phyloP scores from a whole-genome alignment of 2,888 invertebrate genomes.

The Caenorhabditis japonica region DNA sequence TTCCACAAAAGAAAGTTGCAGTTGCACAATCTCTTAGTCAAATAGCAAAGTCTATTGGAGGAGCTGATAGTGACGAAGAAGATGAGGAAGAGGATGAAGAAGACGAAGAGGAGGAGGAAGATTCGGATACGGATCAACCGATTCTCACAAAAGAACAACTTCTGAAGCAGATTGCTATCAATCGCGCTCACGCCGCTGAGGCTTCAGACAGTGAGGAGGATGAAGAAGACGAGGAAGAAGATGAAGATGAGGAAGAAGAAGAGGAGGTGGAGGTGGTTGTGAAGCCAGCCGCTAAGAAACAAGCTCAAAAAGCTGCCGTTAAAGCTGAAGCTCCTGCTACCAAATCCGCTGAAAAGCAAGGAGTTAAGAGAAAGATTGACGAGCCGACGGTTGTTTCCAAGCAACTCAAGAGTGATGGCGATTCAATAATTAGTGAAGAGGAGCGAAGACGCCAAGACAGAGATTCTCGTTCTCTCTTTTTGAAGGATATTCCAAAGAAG shows the following conservation, averaged over 20 bases:
- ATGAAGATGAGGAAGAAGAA: constrained; percentile 51
- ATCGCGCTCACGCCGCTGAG: constrained; percentile 19
- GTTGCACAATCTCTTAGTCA: constrained; percentile 18
- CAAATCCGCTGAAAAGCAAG: constrained; percentile 13
- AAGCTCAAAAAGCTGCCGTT: constrained; percentile 6
- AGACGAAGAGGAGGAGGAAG: constrained; percentile 46
- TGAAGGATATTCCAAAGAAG: constrained; percentile 64
- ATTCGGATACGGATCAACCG: constrained; percentile 18
- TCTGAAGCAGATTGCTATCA: constrained; percentile 31
- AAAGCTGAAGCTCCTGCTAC: not conserved
- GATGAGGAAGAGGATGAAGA: constrained; percentile 47
- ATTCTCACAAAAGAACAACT: constrained; percentile 35
- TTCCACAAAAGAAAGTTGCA: constrained; percentile 20
- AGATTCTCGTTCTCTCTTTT: constrained; percentile 64
- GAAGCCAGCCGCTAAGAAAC: constrained; percentile 14
- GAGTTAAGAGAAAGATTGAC: constrained; percentile 55
- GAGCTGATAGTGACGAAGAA: constrained; percentile 40
- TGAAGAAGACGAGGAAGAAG: constrained; percentile 45
- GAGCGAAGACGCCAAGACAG: constrained; percentile 64
- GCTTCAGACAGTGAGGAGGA: constrained; percentile 34
- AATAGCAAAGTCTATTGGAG: constrained; percentile 32
- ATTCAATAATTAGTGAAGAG: constrained; percentile 60
- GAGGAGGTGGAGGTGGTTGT: constrained; percentile 5
- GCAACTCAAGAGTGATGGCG: constrained; percentile 32
- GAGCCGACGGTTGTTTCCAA: constrained; percentile 38